phyloP scores from a whole-genome alignment of 2,797 vertebrate genomes.

The Triplophysa yarkandensis region DNA sequence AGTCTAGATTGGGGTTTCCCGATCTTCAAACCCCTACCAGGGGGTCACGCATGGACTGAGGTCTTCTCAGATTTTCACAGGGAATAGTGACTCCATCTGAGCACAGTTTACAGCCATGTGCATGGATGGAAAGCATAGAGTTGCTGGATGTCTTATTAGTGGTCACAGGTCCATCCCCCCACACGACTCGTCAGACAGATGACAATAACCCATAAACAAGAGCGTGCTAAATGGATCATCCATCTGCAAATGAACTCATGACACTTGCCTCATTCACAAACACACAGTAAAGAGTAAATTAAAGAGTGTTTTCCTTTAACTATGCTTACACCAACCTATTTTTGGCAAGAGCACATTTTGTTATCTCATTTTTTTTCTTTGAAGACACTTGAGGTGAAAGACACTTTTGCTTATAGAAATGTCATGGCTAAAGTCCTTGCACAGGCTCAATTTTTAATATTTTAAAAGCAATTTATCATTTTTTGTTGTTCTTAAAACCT shows the following conservation, averaged over 20 bases:
- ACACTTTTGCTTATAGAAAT: not conserved
- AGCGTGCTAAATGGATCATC: slow-evolving; percentile 20
- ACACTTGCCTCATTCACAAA: slow-evolving; percentile 2
- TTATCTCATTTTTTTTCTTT: not conserved
- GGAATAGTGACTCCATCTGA: slow-evolving; percentile 19
- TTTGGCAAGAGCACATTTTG: not conserved
- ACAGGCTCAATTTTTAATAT: not conserved
- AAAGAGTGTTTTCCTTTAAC: not conserved
- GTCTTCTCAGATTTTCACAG: not conserved
- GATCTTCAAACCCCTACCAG: not conserved
- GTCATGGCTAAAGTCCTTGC: not conserved
- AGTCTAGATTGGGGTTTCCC: not conserved
- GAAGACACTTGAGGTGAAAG: not conserved
- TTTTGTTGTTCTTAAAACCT: not conserved
- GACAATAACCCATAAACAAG: slow-evolving; percentile 37
- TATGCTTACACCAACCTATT: not conserved
- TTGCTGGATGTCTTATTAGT: slow-evolving; percentile 11
- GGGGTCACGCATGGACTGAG: not conserved
- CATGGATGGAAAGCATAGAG: not conserved
- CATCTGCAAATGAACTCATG: slow-evolving; percentile 13
- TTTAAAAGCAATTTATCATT: not conserved
- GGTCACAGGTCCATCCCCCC: slow-evolving; percentile 8
- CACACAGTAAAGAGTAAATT: no score
- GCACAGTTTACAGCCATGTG: not conserved
- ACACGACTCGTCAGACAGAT: slow-evolving; percentile 2